Evolutionary conservation across 2,888 invertebrate genomes (phyloP), one percentile per base, ranked within the genome.

Genomic region (Zygothrica quintamaculata): DNA sequence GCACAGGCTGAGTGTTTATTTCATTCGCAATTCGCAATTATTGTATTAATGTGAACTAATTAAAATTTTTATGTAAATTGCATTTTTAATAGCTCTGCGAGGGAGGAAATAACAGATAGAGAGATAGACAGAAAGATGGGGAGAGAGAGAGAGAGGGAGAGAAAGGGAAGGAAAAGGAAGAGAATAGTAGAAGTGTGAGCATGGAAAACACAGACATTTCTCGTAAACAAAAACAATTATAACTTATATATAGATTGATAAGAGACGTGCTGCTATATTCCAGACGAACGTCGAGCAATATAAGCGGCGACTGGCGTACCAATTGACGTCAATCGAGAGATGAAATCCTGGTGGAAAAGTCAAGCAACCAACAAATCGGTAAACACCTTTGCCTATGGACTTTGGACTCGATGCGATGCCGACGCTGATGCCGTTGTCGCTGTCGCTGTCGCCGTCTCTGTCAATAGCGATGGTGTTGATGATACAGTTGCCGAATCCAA

Each of bases 301-400:
- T 12, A 22, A 31, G 25, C 31, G 34, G 52, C 65, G 33, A 33
- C 55, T 15, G n/a, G 46, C 26, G 46, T 56, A 40, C 15, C 65
- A 16, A 76, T 84, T 80, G 80, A 80, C 80, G 80, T 80, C 80
- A 80, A 80, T 79, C 59, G 71, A 52, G 53, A 48, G 40, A 36
- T 50, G 50, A 82, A 65, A 80, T 80, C 80, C 80, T 80, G 80
- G 50, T 59, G 79, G 81, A 77, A 77, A 80, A 77, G 71, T 74
- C 75, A 75, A 77, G 42, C 67, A 61, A 65, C 67, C 58, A 42
- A 58, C 46, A 43, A 47, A 52, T 61, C 78, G 74, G 86, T 79
- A 85, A 79, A 82, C 79, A 85, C 79, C 86, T 79, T 72, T 74
- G 53, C 51, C 59, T 46, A 31, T 51, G 73, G 86, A 79, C 79